These are phyloP conservation scores for Campoplex nolae DNA, from an alignment of 2,888 invertebrate genomes.

Conservation along the genomic window DNA sequence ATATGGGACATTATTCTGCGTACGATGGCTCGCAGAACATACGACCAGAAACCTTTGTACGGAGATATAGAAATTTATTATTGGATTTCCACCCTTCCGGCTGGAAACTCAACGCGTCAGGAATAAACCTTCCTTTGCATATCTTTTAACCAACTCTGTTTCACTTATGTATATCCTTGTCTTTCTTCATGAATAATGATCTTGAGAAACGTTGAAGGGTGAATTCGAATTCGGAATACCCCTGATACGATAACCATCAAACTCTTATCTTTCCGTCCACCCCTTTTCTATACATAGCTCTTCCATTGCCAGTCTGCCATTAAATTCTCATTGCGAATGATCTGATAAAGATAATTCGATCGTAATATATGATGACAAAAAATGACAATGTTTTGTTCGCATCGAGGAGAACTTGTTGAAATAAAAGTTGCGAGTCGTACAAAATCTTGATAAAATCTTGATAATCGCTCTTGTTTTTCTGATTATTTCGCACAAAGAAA, in stretches of 20 bases:
- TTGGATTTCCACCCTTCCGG: slow-evolving; percentile 42
- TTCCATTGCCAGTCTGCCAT: slow-evolving; percentile 20
- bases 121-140: slow-evolving; percentile 15
- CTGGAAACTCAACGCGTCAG: slow-evolving; percentile 17
- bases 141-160: slow-evolving; percentile 9
- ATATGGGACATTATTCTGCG: not conserved
- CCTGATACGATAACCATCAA: slow-evolving; percentile 17
- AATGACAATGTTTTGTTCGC: too few relatives aligned
- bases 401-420: too few relatives aligned
- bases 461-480: not conserved
- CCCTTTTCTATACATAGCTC: not conserved
- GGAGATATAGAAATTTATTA: slow-evolving; percentile 45
- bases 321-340: too few relatives aligned
- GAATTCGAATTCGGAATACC: slow-evolving; percentile 41
- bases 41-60: slow-evolving; percentile 27
- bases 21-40: not conserved
- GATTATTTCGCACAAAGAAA: not conserved
- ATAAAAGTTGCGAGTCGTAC: too few relatives aligned
- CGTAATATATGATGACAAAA: too few relatives aligned
- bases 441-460: too few relatives aligned
- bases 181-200: slow-evolving; percentile 56
- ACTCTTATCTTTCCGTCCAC: slow-evolving; percentile 4
- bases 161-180: slow-evolving; percentile 1
- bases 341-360: not conserved
- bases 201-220: slow-evolving; percentile 5